Conservation (phyloP, 2,888 invertebrate species). For the Phortica okadai region DNA sequence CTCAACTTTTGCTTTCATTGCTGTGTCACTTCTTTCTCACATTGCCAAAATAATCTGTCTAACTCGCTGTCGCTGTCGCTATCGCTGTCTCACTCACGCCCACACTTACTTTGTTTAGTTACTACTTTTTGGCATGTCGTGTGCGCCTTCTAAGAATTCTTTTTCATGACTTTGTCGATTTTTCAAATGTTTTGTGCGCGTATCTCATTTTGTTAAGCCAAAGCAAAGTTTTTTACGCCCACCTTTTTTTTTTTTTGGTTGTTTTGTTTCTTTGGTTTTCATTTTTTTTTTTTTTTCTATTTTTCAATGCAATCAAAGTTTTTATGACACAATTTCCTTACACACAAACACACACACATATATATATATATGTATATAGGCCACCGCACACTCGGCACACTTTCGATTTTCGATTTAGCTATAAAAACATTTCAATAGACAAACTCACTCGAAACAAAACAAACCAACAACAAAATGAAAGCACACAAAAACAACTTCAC, state of each 20-base stretch:
- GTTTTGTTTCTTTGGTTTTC: background rate
- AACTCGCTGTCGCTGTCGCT: background rate
- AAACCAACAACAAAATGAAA: constrained; percentile 2
- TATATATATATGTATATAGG: constrained; percentile 27
- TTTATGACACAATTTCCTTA: constrained; percentile 65
- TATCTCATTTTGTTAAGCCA: background rate
- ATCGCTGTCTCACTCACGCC: background rate
- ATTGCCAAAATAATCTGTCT: background rate
- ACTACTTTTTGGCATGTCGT: background rate
- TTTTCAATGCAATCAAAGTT: constrained; percentile 50
- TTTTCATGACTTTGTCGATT: background rate
- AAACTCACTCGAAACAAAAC: background rate
- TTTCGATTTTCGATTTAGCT: constrained; percentile 67
- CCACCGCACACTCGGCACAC: constrained; percentile 57
- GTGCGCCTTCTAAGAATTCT: background rate
- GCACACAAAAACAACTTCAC: constrained; percentile 32
- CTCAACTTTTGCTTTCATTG: background rate
- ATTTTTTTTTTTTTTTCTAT: background rate
- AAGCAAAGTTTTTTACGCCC: background rate
- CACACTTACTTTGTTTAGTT: background rate
- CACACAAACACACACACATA: constrained; percentile 30
- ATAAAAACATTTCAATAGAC: constrained; percentile 5
- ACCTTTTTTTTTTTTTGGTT: background rate
- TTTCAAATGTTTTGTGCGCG: background rate
- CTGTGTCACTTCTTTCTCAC: background rate